A percentile compares a stretch with the other conserved stretches of the same genome.
phyloP scores from a whole-genome alignment of 2,888 invertebrate species.

The Hemistola chrysoprasaria region DNA sequence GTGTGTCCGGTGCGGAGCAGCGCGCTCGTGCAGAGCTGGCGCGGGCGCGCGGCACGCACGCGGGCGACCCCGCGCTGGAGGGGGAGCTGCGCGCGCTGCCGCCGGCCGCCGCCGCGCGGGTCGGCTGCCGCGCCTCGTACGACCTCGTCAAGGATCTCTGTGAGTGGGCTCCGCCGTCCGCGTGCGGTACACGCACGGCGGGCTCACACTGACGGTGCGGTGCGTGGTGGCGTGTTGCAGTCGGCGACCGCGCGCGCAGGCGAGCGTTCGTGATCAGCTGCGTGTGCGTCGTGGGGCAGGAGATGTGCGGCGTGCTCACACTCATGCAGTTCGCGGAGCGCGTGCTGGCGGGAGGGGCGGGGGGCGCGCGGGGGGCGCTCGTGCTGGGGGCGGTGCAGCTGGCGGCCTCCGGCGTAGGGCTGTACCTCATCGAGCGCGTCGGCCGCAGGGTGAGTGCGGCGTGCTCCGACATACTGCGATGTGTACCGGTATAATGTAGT shows the following conservation, averaged over 20 bases:
- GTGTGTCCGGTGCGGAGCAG: constrained; percentile 29
- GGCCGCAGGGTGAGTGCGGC: constrained; percentile 50
- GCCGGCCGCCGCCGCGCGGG: constrained; percentile 33
- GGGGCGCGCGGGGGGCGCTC: constrained; percentile 44
- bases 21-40: constrained; percentile 50
- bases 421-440: constrained; percentile 56
- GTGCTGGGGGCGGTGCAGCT: constrained; percentile 53
- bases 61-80: constrained; percentile 34
- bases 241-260: constrained; percentile 44
- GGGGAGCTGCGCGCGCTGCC: constrained; percentile 45
- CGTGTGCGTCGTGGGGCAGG: constrained; percentile 58
- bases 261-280: constrained; percentile 50
- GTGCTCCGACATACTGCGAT: too few species aligned
- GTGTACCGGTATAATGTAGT: too few species aligned
- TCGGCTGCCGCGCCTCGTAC: constrained; percentile 38
- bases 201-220: constrained; percentile 25
- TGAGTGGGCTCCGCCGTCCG: too few species aligned
- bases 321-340: constrained; percentile 66
- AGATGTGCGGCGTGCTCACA: constrained; percentile 59
- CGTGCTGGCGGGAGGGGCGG: constrained; percentile 48
- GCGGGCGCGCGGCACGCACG: constrained; percentile 46
- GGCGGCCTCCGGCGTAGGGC: constrained; percentile 44
- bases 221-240: constrained; percentile 33
- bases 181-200: too few species aligned
- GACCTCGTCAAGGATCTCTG: too few species aligned